A percentile compares a stretch with the other conserved stretches of the same genome.
Evolutionary conservation across 2,113 vertebrate genomes (phyloP).

Genomic region (Ptychochromis oligacanthus): DNA sequence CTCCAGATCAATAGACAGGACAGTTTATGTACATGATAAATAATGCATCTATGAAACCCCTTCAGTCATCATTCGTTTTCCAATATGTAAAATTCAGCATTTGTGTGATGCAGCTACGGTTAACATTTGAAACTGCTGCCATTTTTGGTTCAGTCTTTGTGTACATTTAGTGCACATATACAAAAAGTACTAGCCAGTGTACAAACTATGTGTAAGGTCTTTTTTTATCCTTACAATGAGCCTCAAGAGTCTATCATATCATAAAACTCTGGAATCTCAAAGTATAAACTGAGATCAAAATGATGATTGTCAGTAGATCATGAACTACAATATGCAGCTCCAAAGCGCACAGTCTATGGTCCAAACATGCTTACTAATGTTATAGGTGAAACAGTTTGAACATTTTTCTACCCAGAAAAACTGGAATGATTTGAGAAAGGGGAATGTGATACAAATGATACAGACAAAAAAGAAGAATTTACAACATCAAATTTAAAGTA

Average conservation of each 20-base stretch:
- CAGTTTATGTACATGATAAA: conserved; percentile 15
- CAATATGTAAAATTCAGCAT: conserved; percentile 16
- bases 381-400: background rate
- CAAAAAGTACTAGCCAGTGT: conserved; percentile 20
- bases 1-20: conserved; percentile 26
- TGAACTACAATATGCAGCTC: background rate
- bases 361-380: background rate
- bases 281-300: background rate
- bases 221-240: background rate
- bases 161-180: conserved; percentile 2
- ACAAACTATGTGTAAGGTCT: background rate
- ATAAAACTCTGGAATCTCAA: background rate
- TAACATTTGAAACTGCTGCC: background rate
- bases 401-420: background rate
- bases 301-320: conserved; percentile 28
- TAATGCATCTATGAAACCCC: conserved; percentile 10
- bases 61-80: background rate
- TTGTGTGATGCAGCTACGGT: conserved; percentile 5
- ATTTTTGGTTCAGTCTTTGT: conserved; percentile 31
- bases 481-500: conserved; percentile 3
- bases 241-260: background rate
- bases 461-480: background rate
- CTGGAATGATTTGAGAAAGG: background rate
- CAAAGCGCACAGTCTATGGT: conserved; percentile 4
- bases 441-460: background rate